Percentiles rank a stretch among this genome's conserved stretches.
These are phyloP conservation scores for Plebejus argus DNA, from an alignment of 2,888 invertebrate genomes.

Conservation along the genomic window DNA sequence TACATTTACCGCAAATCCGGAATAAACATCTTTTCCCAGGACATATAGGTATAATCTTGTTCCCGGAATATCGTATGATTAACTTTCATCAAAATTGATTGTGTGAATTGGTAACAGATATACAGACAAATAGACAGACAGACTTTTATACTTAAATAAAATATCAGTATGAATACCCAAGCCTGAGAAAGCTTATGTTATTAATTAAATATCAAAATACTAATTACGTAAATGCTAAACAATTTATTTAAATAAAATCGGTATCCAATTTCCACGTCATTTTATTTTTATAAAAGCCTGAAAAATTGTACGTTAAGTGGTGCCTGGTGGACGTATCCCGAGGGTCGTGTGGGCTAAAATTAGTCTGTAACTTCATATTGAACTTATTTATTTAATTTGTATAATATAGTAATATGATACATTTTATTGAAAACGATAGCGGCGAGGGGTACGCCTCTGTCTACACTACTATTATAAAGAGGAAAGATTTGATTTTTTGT, in stretches of 20 bases:
- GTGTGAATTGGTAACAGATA: no score
- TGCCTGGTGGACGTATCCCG: not conserved
- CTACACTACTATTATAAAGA: no score
- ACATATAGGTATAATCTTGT: no score
- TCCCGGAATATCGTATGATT: no score
- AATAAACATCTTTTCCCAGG: no score
- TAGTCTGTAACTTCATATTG: not conserved
- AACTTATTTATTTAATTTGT: not conserved
- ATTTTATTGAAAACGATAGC: no score
- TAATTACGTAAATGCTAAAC: not conserved
- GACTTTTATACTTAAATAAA: not conserved
- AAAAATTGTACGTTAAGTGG: not conserved
- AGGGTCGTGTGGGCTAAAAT: not conserved
- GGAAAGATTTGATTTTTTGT: no score
- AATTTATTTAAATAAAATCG: not conserved
- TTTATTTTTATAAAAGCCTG: not conserved
- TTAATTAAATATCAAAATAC: not conserved
- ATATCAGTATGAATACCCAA: not conserved
- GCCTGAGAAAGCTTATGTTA: not conserved
- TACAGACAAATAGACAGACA: not conserved
- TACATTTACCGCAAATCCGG: no score
- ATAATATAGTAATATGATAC: no score
- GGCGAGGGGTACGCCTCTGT: no score
- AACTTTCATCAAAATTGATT: no score
- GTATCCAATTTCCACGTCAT: not conserved